Percentiles rank a stretch among this genome's conserved stretches.
Evolutionary conservation across 2,888 invertebrate genomes (phyloP).

Genomic region (Ctenicera cuprea): DNA sequence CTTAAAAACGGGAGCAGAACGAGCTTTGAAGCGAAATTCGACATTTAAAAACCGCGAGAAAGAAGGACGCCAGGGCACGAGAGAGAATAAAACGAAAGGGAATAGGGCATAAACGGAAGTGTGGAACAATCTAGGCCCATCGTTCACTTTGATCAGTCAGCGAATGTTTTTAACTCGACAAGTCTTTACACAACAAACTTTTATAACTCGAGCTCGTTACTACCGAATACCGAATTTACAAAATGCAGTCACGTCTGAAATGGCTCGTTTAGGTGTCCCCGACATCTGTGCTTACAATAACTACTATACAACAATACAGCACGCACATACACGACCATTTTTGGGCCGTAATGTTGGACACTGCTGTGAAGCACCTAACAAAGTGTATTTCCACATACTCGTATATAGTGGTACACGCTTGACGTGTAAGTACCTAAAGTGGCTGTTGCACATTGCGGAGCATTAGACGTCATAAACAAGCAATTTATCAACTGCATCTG

Average conservation of each 20-base stretch:
- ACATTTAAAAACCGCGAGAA: not conserved
- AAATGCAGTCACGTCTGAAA: constrained; percentile 37
- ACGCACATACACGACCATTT: constrained; percentile 26
- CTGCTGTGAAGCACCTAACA: constrained; percentile 12
- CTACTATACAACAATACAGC: constrained; percentile 18
- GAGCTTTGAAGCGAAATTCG: constrained; percentile 13
- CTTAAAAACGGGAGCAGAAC: constrained; percentile 23
- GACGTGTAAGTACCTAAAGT: constrained; percentile 26
- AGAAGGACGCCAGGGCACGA: not conserved
- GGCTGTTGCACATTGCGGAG: constrained; percentile 39
- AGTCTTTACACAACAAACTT: constrained; percentile 46
- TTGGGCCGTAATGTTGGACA: constrained; percentile 9
- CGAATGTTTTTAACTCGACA: constrained; percentile 55
- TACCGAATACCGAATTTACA: constrained; percentile 32
- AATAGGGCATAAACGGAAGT: constrained; percentile 37
- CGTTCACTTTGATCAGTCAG: constrained; percentile 57
- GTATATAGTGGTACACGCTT: not conserved
- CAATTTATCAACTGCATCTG: constrained; percentile 48
- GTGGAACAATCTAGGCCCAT: constrained; percentile 53
- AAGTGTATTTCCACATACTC: constrained; percentile 15
- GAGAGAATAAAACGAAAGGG: constrained; percentile 19
- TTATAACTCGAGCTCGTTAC: constrained; percentile 37
- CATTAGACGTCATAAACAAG: constrained; percentile 45
- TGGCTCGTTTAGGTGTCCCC: constrained; percentile 29
- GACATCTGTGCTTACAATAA: constrained; percentile 30